These are phyloP conservation scores for Cinclus cinclus DNA, from an alignment of 2,113 vertebrate species.

Conservation along the genomic window DNA sequence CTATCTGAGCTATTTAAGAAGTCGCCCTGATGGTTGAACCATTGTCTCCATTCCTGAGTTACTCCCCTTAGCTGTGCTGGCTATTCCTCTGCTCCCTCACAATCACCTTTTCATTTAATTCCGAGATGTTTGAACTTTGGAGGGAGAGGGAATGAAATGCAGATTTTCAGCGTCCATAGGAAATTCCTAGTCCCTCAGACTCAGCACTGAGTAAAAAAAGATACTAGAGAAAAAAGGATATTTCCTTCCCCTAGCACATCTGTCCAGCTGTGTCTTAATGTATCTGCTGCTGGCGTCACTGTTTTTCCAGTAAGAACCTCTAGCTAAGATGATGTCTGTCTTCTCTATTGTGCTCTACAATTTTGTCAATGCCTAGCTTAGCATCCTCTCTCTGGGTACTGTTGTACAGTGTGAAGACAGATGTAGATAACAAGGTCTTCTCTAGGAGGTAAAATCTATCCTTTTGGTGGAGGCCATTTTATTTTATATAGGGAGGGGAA, in stretches of 20 bases:
- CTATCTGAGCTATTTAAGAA: neutral
- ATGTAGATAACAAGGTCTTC: neutral
- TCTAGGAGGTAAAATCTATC: neutral
- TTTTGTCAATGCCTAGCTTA: neutral
- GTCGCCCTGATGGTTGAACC: neutral
- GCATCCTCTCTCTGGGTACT: neutral
- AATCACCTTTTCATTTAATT: neutral
- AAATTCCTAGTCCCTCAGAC: neutral
- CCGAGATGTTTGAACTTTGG: neutral
- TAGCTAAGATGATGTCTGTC: neutral
- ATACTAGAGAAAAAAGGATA: neutral
- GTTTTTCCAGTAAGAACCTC: neutral
- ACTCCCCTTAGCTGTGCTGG: neutral
- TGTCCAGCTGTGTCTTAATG: neutral
- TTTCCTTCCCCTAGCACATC: neutral
- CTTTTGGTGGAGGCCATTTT: neutral
- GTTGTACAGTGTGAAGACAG: neutral
- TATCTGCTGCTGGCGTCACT: neutral
- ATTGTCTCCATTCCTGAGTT: slow-evolving; percentile 2
- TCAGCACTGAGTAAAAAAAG: neutral
- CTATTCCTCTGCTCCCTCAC: neutral
- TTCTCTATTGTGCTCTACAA: neutral
- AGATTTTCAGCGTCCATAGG: neutral
- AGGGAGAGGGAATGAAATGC: neutral
- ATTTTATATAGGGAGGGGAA: neutral